Conservation (phyloP, 2,888 invertebrate genomes). For the Conchocele bisecta region DNA sequence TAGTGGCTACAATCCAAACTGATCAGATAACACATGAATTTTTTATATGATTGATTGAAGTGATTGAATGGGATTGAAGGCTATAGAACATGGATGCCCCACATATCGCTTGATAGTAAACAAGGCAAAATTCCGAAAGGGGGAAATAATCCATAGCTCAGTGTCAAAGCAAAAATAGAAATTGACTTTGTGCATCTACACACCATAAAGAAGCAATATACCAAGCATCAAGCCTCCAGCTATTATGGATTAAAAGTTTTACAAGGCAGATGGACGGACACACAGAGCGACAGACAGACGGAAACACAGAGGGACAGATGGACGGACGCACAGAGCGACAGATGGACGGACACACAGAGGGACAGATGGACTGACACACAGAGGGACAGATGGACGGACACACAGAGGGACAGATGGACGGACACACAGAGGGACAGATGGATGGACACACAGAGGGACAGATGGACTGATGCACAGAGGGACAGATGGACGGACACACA, state of each 20-base stretch:
- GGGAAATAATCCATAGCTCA: too few species aligned
- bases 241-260: too few species aligned
- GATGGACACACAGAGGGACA: conserved; percentile 10
- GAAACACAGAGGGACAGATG: conserved; percentile 13
- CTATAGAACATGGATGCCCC: too few species aligned
- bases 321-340: conserved; percentile 13
- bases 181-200: too few species aligned
- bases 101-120: too few species aligned
- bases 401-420: conserved; percentile 8
- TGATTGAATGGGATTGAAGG: background rate
- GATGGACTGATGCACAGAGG: conserved; percentile 10
- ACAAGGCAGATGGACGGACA: background rate
- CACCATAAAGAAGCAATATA: too few species aligned
- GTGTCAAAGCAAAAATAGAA: too few species aligned
- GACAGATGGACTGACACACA: conserved; percentile 15
- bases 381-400: conserved; percentile 14
- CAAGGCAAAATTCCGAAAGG: too few species aligned
- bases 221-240: too few species aligned
- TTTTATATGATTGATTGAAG: background rate
- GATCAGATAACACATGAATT: background rate
- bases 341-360: conserved; percentile 16
- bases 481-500: conserved; percentile 11
- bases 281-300: conserved; percentile 14
- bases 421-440: conserved; percentile 15
- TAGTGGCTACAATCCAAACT: too few species aligned